phyloP scores from a whole-genome alignment of 1,140 invertebrate species.

The Drosophila varians region DNA sequence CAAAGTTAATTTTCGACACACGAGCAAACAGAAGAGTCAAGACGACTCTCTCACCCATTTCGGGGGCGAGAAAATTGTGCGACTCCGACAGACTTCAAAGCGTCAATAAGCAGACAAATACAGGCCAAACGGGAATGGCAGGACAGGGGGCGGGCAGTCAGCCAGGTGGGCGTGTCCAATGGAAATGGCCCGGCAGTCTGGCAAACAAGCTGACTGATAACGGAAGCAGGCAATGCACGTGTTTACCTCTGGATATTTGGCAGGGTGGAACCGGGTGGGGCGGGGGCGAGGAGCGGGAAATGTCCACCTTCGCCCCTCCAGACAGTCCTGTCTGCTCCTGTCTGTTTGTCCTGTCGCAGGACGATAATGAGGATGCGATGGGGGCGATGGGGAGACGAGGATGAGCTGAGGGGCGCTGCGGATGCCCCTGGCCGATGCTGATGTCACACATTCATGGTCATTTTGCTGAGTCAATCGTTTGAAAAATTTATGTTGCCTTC shows the following conservation, averaged over 20 bases:
- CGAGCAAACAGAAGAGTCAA: slow-evolving; percentile 31
- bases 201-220: slow-evolving; percentile 79
- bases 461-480: slow-evolving; percentile 81
- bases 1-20: slow-evolving; percentile 78
- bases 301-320: background rate
- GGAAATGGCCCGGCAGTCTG: slow-evolving; percentile 54
- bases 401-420: background rate
- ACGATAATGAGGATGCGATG: slow-evolving; percentile 33
- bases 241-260: slow-evolving; percentile 76
- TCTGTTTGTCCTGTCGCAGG: slow-evolving; percentile 24
- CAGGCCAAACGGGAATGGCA: slow-evolving; percentile 19
- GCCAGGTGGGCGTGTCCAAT: slow-evolving; percentile 44
- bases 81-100: slow-evolving; percentile 76
- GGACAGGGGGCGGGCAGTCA: slow-evolving; percentile 5
- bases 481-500: slow-evolving; percentile 81
- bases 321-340: slow-evolving; percentile 3
- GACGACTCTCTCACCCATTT: slow-evolving; percentile 34
- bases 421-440: slow-evolving; percentile 55
- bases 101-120: slow-evolving; percentile 77
- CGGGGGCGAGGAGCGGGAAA: background rate
- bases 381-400: background rate
- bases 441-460: slow-evolving; percentile 81
- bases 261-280: slow-evolving; percentile 3
- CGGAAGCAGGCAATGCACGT: slow-evolving; percentile 78
- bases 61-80: slow-evolving; percentile 67